Conservation (phyloP, 2,888 invertebrate species). For the Lasioglossum marginatum region DNA sequence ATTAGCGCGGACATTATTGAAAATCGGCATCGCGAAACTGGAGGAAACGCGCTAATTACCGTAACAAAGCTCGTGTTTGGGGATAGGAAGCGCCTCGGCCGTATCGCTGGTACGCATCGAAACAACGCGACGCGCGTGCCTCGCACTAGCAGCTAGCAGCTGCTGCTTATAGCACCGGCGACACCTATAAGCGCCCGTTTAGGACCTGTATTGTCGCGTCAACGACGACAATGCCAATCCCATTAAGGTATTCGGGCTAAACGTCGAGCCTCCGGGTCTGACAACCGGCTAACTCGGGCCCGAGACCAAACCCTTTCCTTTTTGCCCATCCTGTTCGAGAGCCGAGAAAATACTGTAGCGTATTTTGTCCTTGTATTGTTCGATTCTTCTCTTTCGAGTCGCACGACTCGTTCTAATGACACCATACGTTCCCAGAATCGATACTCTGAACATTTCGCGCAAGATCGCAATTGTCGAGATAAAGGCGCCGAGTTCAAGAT, state of each 20-base stretch:
- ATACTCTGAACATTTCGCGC: background rate
- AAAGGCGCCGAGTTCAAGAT: too few species aligned
- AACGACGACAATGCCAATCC: slow-evolving; percentile 81
- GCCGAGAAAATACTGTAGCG: background rate
- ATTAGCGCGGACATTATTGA: background rate
- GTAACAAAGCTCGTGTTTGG: slow-evolving; percentile 82
- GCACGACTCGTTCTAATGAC: too few species aligned
- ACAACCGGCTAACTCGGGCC: background rate
- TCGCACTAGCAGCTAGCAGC: slow-evolving; percentile 1
- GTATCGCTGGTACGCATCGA: slow-evolving; percentile 78
- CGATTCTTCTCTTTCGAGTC: background rate
- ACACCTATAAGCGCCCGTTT: slow-evolving; percentile 74
- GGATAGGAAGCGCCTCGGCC: slow-evolving; percentile 68
- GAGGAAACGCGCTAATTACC: slow-evolving; percentile 78
- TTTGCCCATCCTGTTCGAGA: background rate
- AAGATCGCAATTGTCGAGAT: too few species aligned
- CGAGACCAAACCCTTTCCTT: slow-evolving; percentile 23
- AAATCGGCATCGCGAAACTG: background rate
- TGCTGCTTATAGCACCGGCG: slow-evolving; percentile 41
- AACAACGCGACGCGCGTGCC: background rate
- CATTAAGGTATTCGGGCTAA: slow-evolving; percentile 74
- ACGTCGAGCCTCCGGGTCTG: slow-evolving; percentile 17
- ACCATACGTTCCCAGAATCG: background rate
- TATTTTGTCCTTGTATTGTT: background rate
- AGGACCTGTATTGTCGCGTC: slow-evolving; percentile 80